Evolutionary conservation across 2,797 vertebrate species (phyloP), one percentile per base, ranked within the genome.

Genomic region (Sphenodon punctatus): DNA sequence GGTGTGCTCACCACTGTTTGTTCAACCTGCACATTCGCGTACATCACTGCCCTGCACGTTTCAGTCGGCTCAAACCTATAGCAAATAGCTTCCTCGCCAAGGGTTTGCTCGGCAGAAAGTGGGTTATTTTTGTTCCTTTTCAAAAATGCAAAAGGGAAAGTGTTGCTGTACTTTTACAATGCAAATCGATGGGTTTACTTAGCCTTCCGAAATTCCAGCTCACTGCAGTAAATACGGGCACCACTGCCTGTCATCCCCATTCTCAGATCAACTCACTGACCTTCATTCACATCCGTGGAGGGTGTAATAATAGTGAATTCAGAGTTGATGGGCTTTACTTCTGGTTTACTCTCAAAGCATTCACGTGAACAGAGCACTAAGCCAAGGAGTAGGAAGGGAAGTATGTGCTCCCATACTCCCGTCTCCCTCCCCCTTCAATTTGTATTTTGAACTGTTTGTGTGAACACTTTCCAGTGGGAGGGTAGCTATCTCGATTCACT

Each of bases 181-280:
- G 7, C 25, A 75, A 83, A 23, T 22, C 5, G 32, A 14, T 5
- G 42, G 30, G 4, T 20, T 38, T n/a, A 61, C 32, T 14, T 1
- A 0, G 14, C 66, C 64, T 61, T 55, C 46, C 45, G 42, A 14
- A 64, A 25, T 46, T 61, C 3, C 67, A 48, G 61, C 38, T 59
- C 67, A 27, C 23, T 27, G 5, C 34, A 10, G 36, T 38, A 22
- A 7, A 2, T n/a, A 30, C 39, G 60, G 23, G 6, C 4, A n/a
- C 0, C 0, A 41, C 51, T 0, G 0, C 38, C 15, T 38, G 41
- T 38, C 41, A 45, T 30, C 20, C 51, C 9, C 10, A 11, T 4
- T 65, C 42, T 45, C 19, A 41, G 59, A 60, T 15, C 12, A 3
- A 12, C 5, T 10, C 36, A 15, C 5, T 1, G 5, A 7, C 10